Base-by-base conservation (phyloP, 2,797 vertebrate species). In the Crypturellus tataupa region DNA sequence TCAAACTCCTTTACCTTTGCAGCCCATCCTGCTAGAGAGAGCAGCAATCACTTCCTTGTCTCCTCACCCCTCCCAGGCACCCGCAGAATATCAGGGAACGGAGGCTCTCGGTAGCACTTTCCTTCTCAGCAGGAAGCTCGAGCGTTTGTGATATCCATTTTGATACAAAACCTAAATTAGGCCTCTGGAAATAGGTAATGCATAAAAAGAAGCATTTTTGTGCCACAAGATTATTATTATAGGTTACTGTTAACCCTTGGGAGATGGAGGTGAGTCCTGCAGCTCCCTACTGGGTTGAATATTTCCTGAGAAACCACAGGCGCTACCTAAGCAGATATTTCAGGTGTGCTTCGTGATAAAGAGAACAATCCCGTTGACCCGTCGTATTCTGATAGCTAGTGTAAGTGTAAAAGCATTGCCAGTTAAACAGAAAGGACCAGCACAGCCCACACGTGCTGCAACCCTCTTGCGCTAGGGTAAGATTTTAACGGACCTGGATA, bases 141-240 rank as follows among this genome's bases (percentile, higher is more conserved):
- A 93, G 94, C 76, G 80, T 97, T 98, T 97, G 97, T 94, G 97
- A 97, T 96, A 98, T 97, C 97, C 97, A 98, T 98, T 98, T 98
- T 97, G 98, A 98, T 97, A 97, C 96, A 96, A 96, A 97, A 96
- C 96, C 96, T 95, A 98, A 98, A 98, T 98, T 97, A 98, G 97
- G 97, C 94, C 95, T 97, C 97, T 98, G 96, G 94, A 98, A 98
- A 98, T 97, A 98, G 98, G 97, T 97, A 98, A 98, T 97, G 97
- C 98, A 98, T 98, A 98, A 98, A 98, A 97, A 97, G 97, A 96
- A 98, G 97, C 97, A 85, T 96, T 97, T 96, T 88, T 95, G 96
- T 97, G 96, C 95, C 96, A 95, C 97, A 95, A 97, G 97, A 98
- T 98, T 97, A 97, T 98, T 97, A 98, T 98, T 98, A 98, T 92